A percentile compares a stretch with the other conserved stretches of the same genome.
These are phyloP conservation scores for Puma concolor DNA, from an alignment of 2,113 vertebrate species.

Conservation along the genomic window DNA sequence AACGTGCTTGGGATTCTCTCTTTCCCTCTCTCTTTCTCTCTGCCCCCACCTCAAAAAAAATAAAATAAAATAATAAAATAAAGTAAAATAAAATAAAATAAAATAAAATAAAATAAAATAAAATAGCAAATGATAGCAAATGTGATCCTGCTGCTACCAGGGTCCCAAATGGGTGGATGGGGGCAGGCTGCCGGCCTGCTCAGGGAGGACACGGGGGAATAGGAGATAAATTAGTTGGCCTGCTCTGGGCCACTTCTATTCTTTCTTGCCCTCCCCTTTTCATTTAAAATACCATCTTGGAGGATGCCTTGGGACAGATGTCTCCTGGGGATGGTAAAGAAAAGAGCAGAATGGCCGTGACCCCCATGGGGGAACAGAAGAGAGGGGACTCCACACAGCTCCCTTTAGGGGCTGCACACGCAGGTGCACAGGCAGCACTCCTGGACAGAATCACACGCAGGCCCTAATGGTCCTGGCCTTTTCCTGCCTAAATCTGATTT, in stretches of 20 bases:
- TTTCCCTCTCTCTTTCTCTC: no score
- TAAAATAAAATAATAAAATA: background rate
- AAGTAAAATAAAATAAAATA: background rate
- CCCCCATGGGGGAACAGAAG: background rate
- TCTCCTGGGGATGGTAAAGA: background rate
- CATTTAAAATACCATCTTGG: background rate
- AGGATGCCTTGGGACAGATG: background rate
- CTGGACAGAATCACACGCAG: background rate
- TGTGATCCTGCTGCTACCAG: background rate
- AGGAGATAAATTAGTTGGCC: background rate
- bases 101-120: background rate
- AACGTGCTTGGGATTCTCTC: no score
- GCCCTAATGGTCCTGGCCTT: no score
- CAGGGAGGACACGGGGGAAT: accelerated
- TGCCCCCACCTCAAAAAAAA: no score
- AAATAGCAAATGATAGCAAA: background rate
- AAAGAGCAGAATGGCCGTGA: background rate
- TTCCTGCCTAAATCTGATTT: background rate
- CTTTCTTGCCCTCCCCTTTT: background rate
- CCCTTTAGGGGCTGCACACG: background rate
- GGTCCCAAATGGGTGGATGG: background rate
- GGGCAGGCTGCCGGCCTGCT: no score
- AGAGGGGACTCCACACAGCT: background rate
- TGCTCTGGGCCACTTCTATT: no score
- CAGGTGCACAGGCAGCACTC: no score